Conservation (phyloP, 2,888 invertebrate genomes). For the Trachelus troglodyta region DNA sequence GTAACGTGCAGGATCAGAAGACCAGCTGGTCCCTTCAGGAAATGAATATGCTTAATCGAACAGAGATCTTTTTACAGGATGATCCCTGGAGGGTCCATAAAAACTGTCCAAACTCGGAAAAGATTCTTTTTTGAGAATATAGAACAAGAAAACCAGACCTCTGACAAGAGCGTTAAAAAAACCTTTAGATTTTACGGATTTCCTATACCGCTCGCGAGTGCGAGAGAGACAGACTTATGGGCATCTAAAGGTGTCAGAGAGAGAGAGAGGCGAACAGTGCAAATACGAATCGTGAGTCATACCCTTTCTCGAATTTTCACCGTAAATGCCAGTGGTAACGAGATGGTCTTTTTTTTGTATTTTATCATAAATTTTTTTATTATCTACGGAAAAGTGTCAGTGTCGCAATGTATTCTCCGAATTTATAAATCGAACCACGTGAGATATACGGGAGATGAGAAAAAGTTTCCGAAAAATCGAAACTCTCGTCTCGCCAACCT, state of each 20-base stretch:
- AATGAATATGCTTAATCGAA: background rate
- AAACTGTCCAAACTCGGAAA: background rate
- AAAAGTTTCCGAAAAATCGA: background rate
- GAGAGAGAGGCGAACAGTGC: background rate
- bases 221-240: background rate
- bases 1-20: background rate
- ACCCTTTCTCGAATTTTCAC: background rate
- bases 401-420: background rate
- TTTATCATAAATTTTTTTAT: background rate
- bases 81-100: background rate
- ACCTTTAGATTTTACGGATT: background rate
- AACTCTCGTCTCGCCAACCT: background rate
- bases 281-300: background rate
- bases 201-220: background rate
- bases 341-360: background rate
- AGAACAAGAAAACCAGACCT: background rate
- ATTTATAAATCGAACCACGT: background rate
- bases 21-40: background rate
- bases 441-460: background rate
- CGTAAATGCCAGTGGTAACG: background rate
- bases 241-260: background rate
- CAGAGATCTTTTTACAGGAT: background rate
- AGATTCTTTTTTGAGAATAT: background rate
- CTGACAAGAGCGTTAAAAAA: background rate
- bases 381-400: background rate